Percentiles rank a stretch among this genome's conserved stretches.
These are phyloP conservation scores for Oceanodroma tethys DNA, from an alignment of 2,113 vertebrate species.

Conservation along the genomic window DNA sequence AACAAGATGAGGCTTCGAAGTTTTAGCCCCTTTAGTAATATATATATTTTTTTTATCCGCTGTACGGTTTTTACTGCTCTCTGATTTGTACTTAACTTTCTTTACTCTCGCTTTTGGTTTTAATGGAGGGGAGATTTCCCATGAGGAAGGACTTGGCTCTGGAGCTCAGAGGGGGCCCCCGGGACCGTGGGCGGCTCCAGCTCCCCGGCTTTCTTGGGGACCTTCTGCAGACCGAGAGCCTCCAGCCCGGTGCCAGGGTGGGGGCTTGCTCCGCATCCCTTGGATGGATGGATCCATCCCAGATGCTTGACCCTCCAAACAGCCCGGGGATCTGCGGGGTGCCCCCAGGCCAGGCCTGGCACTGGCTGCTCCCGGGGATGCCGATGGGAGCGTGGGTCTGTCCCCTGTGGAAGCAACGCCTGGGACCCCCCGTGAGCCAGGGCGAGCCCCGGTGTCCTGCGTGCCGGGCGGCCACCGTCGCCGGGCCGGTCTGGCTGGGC, in stretches of 20 bases:
- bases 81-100: slow-evolving; percentile 54
- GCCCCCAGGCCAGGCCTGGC: not conserved
- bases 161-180: not conserved
- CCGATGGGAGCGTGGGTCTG: not conserved
- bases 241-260: fast-evolving
- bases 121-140: not conserved
- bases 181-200: not conserved
- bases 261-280: not conserved
- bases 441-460: fast-evolving
- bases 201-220: not conserved
- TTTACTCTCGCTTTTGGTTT: slow-evolving; percentile 4
- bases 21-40: slow-evolving; percentile 47
- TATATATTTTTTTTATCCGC: not conserved
- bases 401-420: not conserved
- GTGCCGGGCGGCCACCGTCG: fast-evolving
- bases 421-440: fast-evolving
- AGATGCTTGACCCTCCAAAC: not conserved
- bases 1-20: not conserved
- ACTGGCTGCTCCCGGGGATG: not conserved
- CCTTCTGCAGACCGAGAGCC: not conserved
- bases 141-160: not conserved
- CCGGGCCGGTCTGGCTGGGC: not conserved
- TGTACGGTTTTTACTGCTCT: slow-evolving; percentile 39
- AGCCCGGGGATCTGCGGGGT: fast-evolving
- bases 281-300: not conserved